Base-by-base conservation (phyloP, 2,888 invertebrate genomes). In the Margaritifera margaritifera region DNA sequence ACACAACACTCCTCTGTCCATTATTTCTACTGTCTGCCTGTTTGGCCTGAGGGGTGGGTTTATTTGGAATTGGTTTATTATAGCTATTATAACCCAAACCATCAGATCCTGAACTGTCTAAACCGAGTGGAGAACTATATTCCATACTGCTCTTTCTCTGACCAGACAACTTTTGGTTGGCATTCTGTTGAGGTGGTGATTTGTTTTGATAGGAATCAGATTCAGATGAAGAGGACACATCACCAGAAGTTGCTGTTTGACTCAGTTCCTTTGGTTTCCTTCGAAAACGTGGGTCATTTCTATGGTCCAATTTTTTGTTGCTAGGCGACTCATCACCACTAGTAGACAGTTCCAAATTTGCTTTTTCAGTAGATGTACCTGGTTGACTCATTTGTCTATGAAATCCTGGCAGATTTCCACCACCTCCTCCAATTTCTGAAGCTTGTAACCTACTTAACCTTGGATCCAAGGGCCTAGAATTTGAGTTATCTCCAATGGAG, bases 231-330 rank as follows among this genome's bases (percentile, higher is more conserved):
- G n/a, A 56, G 56, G 42, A 55, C 31, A 15, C 27, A 25, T 25
- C 52, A 52, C 31, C 50, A 57, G 51, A n/a, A 54, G 52, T 71
- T 71, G 4, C 74, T n/a, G 53, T 66, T 68, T 71, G 74, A 15
- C 15, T 42, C 42, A 42, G 15, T 42, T 42, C 42, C 42, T 42
- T 42, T 42, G 76, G 71, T 81, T 85, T 77, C 64, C 87, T 83
- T 68, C 87, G 87, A 70, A 89, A 86, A 50, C 89, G 80, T 4
- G 90, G 90, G 80, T 90, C 89, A 80, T 86, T 88, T 59, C 87
- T 78, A 73, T 84, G 78, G 58, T 86, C 85, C 66, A 88, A 75
- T 67, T 83, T 84, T 56, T 82, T 81, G 68, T 85, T 85, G 24
- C 76, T 70, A 5, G 68, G 54, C 20, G 70, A 57, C 31, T 66